phyloP scores from a whole-genome alignment of 1,140 invertebrate species.

The Colletes gigas region DNA sequence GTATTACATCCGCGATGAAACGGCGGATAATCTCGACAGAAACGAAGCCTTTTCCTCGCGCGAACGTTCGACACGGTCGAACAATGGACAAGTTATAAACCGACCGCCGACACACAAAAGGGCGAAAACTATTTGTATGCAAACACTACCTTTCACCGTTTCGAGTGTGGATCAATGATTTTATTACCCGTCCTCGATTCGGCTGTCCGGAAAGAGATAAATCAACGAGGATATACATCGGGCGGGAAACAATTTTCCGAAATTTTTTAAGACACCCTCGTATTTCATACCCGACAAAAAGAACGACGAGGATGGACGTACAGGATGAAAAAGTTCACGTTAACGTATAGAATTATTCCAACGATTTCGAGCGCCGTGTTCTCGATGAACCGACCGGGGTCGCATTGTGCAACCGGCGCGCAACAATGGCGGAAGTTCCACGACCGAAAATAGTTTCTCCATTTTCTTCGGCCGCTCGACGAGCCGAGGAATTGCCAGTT shows the following conservation, averaged over 20 bases:
- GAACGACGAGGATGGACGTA: not conserved
- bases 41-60: not conserved
- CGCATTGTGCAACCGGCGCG: constrained; percentile 50
- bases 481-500: constrained; percentile 68
- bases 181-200: constrained; percentile 44
- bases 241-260: constrained; percentile 40
- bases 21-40: constrained; percentile 1
- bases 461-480: constrained; percentile 65
- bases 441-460: constrained; percentile 72
- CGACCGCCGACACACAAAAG: not conserved
- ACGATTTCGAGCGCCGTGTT: constrained; percentile 32
- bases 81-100: constrained; percentile 35
- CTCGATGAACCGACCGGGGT: constrained; percentile 32
- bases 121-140: constrained; percentile 46
- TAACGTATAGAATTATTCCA: constrained; percentile 47
- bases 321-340: not conserved
- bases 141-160: constrained; percentile 33
- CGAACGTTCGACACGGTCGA: constrained; percentile 5
- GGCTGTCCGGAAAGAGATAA: constrained; percentile 22
- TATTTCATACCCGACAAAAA: constrained; percentile 36
- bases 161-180: constrained; percentile 44
- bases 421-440: constrained; percentile 60
- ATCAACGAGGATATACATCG: constrained; percentile 33
- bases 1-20: not conserved
- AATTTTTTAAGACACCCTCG: constrained; percentile 51